phyloP scores from a whole-genome alignment of 2,797 vertebrate genomes.

The Margarornis squamiger region DNA sequence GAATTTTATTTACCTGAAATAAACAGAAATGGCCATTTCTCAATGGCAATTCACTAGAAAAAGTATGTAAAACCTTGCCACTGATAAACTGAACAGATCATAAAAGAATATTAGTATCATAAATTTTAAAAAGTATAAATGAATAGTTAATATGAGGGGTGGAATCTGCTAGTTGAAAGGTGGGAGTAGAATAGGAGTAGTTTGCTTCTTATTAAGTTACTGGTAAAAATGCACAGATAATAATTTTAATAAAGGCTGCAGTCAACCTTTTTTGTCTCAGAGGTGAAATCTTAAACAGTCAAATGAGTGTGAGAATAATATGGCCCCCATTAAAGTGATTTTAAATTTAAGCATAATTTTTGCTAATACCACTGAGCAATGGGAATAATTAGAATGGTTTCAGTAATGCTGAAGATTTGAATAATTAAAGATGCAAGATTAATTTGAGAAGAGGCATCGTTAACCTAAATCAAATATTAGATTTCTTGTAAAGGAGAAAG shows the following conservation, averaged over 20 bases:
- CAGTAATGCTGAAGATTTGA: constrained; percentile 68
- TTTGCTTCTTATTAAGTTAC: constrained; percentile 29
- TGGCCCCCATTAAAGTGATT: constrained; percentile 68
- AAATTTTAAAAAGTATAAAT: constrained; percentile 73
- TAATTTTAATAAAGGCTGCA: constrained; percentile 69
- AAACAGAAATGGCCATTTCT: constrained; percentile 61
- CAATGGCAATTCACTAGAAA: constrained; percentile 46
- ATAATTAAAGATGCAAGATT: constrained; percentile 79
- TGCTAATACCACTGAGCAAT: constrained; percentile 71
- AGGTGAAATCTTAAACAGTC: constrained; percentile 70
- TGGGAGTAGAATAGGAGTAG: constrained; percentile 15
- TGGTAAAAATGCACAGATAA: constrained; percentile 61
- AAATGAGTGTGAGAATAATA: constrained; percentile 66
- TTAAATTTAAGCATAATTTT: constrained; percentile 76
- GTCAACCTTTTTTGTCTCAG: constrained; percentile 67
- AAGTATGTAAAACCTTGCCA: constrained; percentile 58
- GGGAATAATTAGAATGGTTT: constrained; percentile 76
- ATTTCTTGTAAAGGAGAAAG: constrained; percentile 48
- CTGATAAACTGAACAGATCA: constrained; percentile 72
- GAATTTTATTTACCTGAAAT: constrained; percentile 61
- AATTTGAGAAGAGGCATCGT: constrained; percentile 74
- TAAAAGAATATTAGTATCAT: constrained; percentile 73
- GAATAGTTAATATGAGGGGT: constrained; percentile 63
- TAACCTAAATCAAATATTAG: constrained; percentile 78
- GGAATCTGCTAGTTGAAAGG: constrained; percentile 62